Evolutionary conservation across 2,888 invertebrate species (phyloP).

Genomic region (Digitonthophagus gazella): DNA sequence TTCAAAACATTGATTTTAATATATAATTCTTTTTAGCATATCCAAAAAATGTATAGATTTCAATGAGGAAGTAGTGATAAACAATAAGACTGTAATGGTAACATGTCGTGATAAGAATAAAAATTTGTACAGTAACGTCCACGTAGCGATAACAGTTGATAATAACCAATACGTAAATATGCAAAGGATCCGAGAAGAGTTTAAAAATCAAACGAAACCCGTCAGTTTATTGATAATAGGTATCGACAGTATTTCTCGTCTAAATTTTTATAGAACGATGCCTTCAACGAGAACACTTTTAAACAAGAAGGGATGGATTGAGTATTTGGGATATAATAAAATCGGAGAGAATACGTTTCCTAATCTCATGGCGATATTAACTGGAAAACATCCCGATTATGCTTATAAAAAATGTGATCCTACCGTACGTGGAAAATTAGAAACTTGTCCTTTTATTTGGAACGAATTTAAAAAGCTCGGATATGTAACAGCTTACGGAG

Average conservation of each 20-base stretch:
- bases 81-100: slow-evolving; percentile 54
- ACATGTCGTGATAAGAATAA: slow-evolving; percentile 49
- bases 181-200: slow-evolving; percentile 45
- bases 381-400: slow-evolving; percentile 29
- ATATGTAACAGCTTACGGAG: slow-evolving; percentile 76
- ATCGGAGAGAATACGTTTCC: slow-evolving; percentile 89
- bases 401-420: slow-evolving; percentile 39
- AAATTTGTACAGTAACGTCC: slow-evolving; percentile 56
- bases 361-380: slow-evolving; percentile 72
- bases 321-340: slow-evolving; percentile 55
- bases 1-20: too few species aligned
- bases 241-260: slow-evolving; percentile 80
- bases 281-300: slow-evolving; percentile 68
- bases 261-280: slow-evolving; percentile 75
- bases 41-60: slow-evolving; percentile 53
- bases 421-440: slow-evolving; percentile 55
- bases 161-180: slow-evolving; percentile 46
- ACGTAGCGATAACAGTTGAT: slow-evolving; percentile 55
- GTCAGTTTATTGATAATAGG: slow-evolving; percentile 76
- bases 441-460: slow-evolving; percentile 69
- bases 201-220: slow-evolving; percentile 18
- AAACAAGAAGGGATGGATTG: slow-evolving; percentile 52
- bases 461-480: slow-evolving; percentile 67
- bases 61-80: slow-evolving; percentile 43
- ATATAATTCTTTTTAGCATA: slow-evolving; percentile 51